Percentiles rank a stretch among this genome's conserved stretches.
Conservation (phyloP, 2,888 invertebrate species). For the Mythimna ferrago region DNA sequence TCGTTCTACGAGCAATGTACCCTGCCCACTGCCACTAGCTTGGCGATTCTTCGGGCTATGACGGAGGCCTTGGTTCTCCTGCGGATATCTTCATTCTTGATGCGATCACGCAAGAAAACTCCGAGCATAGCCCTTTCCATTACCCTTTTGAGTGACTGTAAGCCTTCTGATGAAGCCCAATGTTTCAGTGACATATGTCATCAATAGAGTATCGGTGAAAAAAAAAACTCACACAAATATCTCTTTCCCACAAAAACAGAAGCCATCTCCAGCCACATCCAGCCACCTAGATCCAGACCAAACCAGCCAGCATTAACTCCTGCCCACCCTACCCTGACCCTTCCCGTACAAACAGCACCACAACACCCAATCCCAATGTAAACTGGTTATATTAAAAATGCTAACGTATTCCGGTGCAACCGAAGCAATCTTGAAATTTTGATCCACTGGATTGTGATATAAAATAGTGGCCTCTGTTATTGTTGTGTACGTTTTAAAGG, state of each 20-base stretch:
- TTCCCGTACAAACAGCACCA: constrained; percentile 30
- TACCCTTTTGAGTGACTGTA: too few species aligned
- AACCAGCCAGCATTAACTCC: constrained; percentile 70
- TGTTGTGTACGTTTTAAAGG: constrained; percentile 47
- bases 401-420: constrained; percentile 76
- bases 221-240: not conserved
- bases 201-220: not conserved
- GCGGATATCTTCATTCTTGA: too few species aligned
- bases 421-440: constrained; percentile 76
- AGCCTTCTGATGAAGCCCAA: too few species aligned
- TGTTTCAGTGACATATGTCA: too few species aligned
- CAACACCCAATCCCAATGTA: constrained; percentile 56
- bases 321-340: constrained; percentile 70
- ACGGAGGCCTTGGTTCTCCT: too few species aligned
- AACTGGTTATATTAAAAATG: constrained; percentile 76
- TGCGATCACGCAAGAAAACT: too few species aligned
- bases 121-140: too few species aligned
- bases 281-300: constrained; percentile 53
- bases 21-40: too few species aligned
- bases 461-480: constrained; percentile 51
- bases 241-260: not conserved
- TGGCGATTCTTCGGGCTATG: too few species aligned
- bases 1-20: too few species aligned
- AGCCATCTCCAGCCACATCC: constrained; percentile 51
- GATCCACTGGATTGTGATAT: constrained; percentile 66